Evolutionary conservation across 1,140 invertebrate species (phyloP), one percentile per base, ranked within the genome.

Genomic region (Formica exsecta): DNA sequence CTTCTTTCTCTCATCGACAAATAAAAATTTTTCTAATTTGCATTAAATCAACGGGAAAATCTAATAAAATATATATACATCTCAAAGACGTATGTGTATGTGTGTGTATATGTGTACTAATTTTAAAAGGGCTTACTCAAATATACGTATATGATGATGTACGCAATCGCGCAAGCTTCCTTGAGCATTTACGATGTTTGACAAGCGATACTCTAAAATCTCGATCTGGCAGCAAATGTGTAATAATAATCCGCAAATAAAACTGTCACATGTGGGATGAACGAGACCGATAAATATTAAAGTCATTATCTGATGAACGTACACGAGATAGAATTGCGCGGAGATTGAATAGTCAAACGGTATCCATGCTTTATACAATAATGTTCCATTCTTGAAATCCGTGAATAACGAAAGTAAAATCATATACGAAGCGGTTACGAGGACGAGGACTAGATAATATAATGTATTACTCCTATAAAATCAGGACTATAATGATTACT

Each of bases 181-280:
- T 74, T 7, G 54, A 19, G 2, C 7, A 74, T 74, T 74, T n/a
- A 54, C n/a, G 13, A 74, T 74, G 54, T 74, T 74, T 6, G 54
- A 74, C 6, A 74, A 41, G 9, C 71, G 71, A 0, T 74, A 38
- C 7, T 74, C 71, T 59, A 74, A 61, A 74, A 90, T 91, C 29
- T 86, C 81, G 19, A 91, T 70, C n/a, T 88, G 88, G 1, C 86
- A 59, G 25, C 81, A 90, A 8, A 83, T 86, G 11, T 83, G 80
- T 3, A 88, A 70, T 81, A 91, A 76, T 19, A 91, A 76, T 11
- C 90, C 86, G 19, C 79, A 85, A 29, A 90, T 70, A 36, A 90
- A 44, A 19, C 44, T 75, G 19, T 91, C 90, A 16, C 57, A 85
- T 0, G 77, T 84, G 7, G 61, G 62, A 57, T 91, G 88, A 0